Evolutionary conservation across 2,888 invertebrate species (phyloP).

Genomic region (Crepidodera aurea): DNA sequence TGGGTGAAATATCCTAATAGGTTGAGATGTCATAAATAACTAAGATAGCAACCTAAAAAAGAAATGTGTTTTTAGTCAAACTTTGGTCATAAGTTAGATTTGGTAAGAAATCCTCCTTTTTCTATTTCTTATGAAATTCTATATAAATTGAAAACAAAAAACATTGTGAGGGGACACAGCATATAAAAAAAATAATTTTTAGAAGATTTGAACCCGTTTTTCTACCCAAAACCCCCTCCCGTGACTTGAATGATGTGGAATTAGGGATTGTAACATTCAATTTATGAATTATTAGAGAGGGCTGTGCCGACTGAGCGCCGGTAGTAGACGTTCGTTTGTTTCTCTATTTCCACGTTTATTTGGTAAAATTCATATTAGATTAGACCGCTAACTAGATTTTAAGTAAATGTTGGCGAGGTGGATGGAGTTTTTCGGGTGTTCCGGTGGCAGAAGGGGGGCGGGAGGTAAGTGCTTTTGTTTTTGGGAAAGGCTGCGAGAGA

Average conservation of each 20-base stretch:
- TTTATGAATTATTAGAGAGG: slow-evolving; percentile 62
- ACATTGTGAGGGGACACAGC: no score
- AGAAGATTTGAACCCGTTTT: not conserved
- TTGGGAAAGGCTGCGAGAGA: slow-evolving; percentile 12
- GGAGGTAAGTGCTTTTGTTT: slow-evolving; percentile 29
- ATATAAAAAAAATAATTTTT: no score
- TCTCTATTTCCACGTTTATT: slow-evolving; percentile 50
- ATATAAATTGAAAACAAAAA: no score
- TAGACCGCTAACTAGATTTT: slow-evolving; percentile 55
- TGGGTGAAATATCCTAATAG: no score
- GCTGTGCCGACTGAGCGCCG: slow-evolving; percentile 45
- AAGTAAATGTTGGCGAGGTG: slow-evolving; percentile 47
- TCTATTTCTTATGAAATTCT: no score
- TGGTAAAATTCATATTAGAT: slow-evolving; percentile 60
- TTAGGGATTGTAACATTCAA: slow-evolving; percentile 63
- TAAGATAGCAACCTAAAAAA: no score
- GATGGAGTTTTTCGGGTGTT: slow-evolving; percentile 39
- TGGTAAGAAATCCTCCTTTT: no score
- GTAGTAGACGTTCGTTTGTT: slow-evolving; percentile 45
- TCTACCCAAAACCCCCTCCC: no score
- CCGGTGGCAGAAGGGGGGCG: slow-evolving; percentile 32
- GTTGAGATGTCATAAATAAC: no score
- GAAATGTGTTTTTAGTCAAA: no score
- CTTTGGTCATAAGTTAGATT: no score
- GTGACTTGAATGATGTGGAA: slow-evolving; percentile 48